Evolutionary conservation across 2,113 vertebrate species (phyloP).

Genomic region (Protomyctophum bolini): DNA sequence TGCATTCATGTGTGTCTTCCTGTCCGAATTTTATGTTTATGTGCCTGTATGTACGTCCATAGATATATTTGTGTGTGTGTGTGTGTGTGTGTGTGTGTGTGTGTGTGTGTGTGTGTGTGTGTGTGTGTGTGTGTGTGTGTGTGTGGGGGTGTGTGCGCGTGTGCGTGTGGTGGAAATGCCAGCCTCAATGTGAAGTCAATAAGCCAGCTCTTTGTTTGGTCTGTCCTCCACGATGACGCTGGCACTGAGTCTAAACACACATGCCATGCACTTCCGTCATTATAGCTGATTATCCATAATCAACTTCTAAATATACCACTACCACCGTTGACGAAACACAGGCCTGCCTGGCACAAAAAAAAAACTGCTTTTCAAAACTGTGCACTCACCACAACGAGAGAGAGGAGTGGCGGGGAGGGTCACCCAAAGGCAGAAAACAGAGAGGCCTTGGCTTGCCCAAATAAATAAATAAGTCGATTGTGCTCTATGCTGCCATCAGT

Average conservation of each 20-base stretch:
- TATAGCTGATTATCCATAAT: conserved; percentile 81
- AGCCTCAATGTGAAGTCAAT: conserved; percentile 51
- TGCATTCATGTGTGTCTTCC: neutral
- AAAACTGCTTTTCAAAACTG: conserved; percentile 66
- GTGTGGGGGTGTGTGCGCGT: conserved; percentile 7
- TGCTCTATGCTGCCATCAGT: conserved; percentile 69
- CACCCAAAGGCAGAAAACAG: conserved; percentile 37
- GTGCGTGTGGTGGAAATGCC: conserved; percentile 30
- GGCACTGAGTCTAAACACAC: conserved; percentile 73
- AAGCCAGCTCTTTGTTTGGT: conserved; percentile 68
- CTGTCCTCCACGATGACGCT: conserved; percentile 59
- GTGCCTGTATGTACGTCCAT: neutral
- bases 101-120: neutral
- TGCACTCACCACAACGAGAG: conserved; percentile 58
- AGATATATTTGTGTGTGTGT: neutral
- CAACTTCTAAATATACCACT: conserved; percentile 78
- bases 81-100: neutral
- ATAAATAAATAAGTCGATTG: conserved; percentile 75
- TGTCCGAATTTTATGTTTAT: neutral
- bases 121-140: conserved; percentile 10
- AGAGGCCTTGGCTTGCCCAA: conserved; percentile 45
- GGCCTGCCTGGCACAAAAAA: conserved; percentile 52
- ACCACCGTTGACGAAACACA: conserved; percentile 74
- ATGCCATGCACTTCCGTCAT: conserved; percentile 74
- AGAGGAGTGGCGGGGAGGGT: conserved; percentile 38